Base-by-base conservation (phyloP, 2,113 vertebrate genomes). In the Poicephalus gulielmi region DNA sequence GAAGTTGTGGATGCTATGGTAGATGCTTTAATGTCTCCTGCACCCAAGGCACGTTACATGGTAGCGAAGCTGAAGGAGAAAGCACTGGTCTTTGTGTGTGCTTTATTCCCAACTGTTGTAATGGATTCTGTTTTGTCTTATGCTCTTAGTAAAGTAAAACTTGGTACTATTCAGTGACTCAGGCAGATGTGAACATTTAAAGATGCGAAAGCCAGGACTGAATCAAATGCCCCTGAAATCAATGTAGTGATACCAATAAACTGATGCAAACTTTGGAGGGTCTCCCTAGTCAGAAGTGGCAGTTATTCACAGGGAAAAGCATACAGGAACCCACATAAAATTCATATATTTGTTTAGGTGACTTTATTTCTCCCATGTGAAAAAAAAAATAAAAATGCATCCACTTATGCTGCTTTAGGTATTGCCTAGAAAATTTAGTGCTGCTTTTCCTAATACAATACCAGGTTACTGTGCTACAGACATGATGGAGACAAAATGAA, bases 1-100 rank as follows among this genome's bases (percentile, higher is more conserved):
- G 84, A 97, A 37, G 98, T 98, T 17, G 87, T 98, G 11, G 73
- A 97, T 62, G 98, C 97, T 19, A 98, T 98, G 97, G 76, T 98
- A 57, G 97, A 99, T 46, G 98, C 98, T 14, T 50, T 99, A 37
- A 96, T 30, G 1, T 97, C 98, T 14, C 46, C 96, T 28, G 41
- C 24, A 20, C 98, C 98, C 3, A 97, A 97, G 66, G 47, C 62
- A 14, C 96, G 98, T 79, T 98, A 99, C 94, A 96, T 98, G 81
- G 96, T 97, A 60, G 95, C 96, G 0, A 96, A 92, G 62, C 79
- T 97, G 33, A 96, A 92, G 86, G 97, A 97, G 7, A 97, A 97
- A 85, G 91, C 16, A 10, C 43, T 91, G 39, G 93, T 97, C 41
- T 69, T 96, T 69, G 50, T 96, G 16, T 97, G 90, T 63, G 79